phyloP scores from a whole-genome alignment of 2,888 invertebrate species.

The Tachina fera region DNA sequence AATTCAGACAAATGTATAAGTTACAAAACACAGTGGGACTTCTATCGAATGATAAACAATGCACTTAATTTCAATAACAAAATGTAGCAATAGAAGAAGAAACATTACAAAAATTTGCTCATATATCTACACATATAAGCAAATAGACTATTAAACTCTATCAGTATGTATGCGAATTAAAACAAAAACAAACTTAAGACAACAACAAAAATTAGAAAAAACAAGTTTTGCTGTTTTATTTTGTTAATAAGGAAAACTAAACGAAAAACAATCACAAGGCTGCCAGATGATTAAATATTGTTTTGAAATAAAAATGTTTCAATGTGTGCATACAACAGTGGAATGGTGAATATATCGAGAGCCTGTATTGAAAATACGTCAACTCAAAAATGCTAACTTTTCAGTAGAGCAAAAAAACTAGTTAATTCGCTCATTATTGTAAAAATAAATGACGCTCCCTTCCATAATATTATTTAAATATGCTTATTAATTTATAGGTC shows the following conservation, averaged over 20 bases:
- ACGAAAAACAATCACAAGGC: constrained; percentile 1
- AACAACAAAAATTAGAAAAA: constrained; percentile 14
- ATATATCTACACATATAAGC: not conserved
- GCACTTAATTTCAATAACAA: constrained; percentile 61
- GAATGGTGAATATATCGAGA: too few relatives aligned
- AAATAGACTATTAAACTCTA: not conserved
- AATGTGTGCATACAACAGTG: not conserved
- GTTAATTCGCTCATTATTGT: too few relatives aligned
- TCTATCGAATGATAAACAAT: constrained; percentile 58
- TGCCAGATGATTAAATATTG: constrained; percentile 26
- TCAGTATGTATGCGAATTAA: constrained; percentile 36
- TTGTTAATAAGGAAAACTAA: constrained; percentile 16
- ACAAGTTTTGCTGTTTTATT: constrained; percentile 38
- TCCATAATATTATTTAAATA: too few relatives aligned
- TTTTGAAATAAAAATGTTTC: too few relatives aligned
- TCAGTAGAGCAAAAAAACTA: too few relatives aligned
- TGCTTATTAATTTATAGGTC: too few relatives aligned
- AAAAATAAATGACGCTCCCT: too few relatives aligned
- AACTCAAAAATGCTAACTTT: too few relatives aligned
- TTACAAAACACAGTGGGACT: constrained; percentile 57
- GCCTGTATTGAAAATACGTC: too few relatives aligned
- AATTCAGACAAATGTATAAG: not conserved
- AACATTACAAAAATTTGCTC: constrained; percentile 13
- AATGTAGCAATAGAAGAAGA: constrained; percentile 27
- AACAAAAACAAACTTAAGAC: constrained; percentile 24